These are phyloP conservation scores for Leucoptera coffeella DNA, from an alignment of 2,888 invertebrate genomes.

Conservation along the genomic window DNA sequence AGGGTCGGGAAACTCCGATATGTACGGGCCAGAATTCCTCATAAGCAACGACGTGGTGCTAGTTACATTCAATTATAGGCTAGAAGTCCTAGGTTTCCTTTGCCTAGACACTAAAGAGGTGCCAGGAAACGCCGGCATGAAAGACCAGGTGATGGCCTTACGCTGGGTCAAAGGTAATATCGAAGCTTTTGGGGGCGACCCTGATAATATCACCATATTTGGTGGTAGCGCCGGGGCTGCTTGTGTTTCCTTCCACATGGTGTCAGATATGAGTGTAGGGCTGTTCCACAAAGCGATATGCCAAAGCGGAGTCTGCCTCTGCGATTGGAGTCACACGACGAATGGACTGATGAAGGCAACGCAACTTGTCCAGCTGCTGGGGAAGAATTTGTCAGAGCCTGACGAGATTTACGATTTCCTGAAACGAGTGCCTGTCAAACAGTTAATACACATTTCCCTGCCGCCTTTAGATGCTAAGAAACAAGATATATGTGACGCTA, in stretches of 20 bases:
- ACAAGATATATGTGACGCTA: conserved; percentile 16
- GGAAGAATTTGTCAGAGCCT: conserved; percentile 27
- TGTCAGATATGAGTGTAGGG: conserved; percentile 34
- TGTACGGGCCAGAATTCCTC: conserved; percentile 42
- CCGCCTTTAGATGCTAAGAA: conserved; percentile 16
- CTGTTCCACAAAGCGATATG: conserved; percentile 42
- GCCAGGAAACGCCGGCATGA: conserved; percentile 41
- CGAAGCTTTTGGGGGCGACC: conserved; percentile 30
- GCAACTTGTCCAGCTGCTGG: conserved; percentile 31
- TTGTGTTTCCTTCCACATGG: conserved; percentile 25
- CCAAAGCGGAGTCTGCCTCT: conserved; percentile 41
- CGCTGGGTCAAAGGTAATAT: conserved; percentile 41
- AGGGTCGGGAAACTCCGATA: conserved; percentile 41
- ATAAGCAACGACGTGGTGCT: conserved; percentile 31
- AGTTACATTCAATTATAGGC: conserved; percentile 41
- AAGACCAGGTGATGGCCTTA: conserved; percentile 43
- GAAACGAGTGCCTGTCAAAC: conserved; percentile 17
- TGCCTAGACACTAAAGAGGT: conserved; percentile 38
- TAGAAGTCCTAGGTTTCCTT: conserved; percentile 41
- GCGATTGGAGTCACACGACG: conserved; percentile 33
- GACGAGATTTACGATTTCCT: conserved; percentile 25
- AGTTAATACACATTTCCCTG: conserved; percentile 24
- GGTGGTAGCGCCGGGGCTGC: conserved; percentile 43
- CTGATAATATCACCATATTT: conserved; percentile 33
- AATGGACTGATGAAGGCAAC: conserved; percentile 28